phyloP scores from a whole-genome alignment of 2,888 invertebrate species.

The Lasioglossum zephyrum region DNA sequence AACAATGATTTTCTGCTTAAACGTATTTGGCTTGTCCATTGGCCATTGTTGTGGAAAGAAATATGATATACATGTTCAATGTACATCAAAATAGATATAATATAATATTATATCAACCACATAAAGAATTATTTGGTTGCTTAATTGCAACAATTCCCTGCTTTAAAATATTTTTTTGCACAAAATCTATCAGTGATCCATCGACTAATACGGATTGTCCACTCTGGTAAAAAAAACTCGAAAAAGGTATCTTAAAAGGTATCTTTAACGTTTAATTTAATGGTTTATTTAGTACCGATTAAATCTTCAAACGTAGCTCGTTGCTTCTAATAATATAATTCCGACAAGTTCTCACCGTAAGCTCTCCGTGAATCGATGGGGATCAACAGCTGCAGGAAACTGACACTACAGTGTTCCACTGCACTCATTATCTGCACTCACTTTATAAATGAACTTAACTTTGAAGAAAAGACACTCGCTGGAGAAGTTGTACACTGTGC shows the following conservation, averaged over 20 bases:
- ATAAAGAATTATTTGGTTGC: too few relatives aligned
- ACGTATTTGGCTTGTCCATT: neutral
- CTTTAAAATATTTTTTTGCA: too few relatives aligned
- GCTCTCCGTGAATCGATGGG: neutral
- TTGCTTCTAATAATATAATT: neutral
- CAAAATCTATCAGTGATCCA: neutral
- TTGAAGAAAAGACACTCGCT: neutral
- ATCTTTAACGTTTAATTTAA: too few relatives aligned
- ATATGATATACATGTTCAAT: too few relatives aligned
- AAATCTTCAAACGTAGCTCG: neutral
- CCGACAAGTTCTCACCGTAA: slow-evolving; percentile 11
- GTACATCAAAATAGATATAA: too few relatives aligned
- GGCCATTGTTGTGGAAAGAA: too few relatives aligned
- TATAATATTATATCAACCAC: too few relatives aligned
- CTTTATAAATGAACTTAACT: slow-evolving; percentile 14
- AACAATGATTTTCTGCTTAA: neutral
- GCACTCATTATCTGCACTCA: slow-evolving; percentile 37
- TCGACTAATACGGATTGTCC: too few relatives aligned
- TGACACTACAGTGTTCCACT: slow-evolving; percentile 12
- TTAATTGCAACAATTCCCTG: too few relatives aligned
- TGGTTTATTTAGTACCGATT: neutral
- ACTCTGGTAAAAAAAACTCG: neutral
- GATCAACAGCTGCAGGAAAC: neutral
- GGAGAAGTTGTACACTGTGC: neutral
- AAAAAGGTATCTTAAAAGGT: neutral